phyloP scores from a whole-genome alignment of 2,888 invertebrate species.

The Meganola albula region DNA sequence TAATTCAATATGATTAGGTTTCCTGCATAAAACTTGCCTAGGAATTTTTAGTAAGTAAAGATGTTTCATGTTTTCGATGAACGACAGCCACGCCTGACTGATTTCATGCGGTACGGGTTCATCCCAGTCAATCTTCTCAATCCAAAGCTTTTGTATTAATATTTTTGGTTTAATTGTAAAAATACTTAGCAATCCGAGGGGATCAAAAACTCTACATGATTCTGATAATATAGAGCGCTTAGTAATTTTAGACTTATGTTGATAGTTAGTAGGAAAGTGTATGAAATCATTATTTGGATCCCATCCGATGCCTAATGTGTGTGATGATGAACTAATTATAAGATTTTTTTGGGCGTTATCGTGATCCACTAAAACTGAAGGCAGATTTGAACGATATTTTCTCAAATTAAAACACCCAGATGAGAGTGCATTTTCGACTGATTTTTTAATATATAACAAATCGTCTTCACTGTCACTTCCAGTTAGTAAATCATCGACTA shows the following conservation, averaged over 20 bases:
- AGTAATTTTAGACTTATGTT: neutral
- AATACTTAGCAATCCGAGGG: constrained; percentile 1
- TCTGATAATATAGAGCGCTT: constrained; percentile 1
- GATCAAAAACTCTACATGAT: constrained; percentile 2
- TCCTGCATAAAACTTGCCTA: neutral
- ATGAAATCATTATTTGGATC: neutral
- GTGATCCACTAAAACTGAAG: neutral
- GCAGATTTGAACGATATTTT: constrained; percentile 1
- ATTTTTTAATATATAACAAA: constrained; percentile 1
- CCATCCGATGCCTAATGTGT: constrained; percentile 3
- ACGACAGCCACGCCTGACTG: neutral
- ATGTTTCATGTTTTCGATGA: neutral
- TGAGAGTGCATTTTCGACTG: neutral
- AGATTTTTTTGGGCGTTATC: neutral
- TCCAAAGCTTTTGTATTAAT: constrained; percentile 4
- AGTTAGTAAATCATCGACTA: too few relatives aligned
- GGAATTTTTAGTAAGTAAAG: neutral
- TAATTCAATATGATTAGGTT: neutral
- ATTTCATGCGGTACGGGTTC: constrained; percentile 1
- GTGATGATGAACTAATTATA: constrained; percentile 1
- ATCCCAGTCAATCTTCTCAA: constrained; percentile 1
- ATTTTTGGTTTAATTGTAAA: constrained; percentile 5
- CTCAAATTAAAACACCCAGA: constrained; percentile 3
- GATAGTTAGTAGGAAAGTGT: neutral
- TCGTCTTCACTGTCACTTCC: neutral